These are phyloP conservation scores for Alfaro cultratus DNA, from an alignment of 2,797 vertebrate species.

Conservation along the genomic window DNA sequence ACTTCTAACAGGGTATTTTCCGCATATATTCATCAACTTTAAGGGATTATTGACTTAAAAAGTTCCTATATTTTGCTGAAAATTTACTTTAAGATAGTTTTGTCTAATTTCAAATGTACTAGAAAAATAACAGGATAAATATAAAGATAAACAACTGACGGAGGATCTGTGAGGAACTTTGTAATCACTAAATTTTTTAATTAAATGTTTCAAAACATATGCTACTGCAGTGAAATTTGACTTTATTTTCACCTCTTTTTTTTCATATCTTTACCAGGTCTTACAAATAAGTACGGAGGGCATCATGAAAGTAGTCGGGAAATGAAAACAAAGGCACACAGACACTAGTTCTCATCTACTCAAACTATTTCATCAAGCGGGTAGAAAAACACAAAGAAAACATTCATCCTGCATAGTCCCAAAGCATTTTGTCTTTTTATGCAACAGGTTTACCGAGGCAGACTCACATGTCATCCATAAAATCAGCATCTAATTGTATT, in stretches of 20 bases:
- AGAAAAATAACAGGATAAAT: background rate
- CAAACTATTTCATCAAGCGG: conserved; percentile 46
- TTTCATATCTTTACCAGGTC: background rate
- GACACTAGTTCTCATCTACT: conserved; percentile 32
- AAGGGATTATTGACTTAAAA: too few species aligned
- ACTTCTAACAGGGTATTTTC: too few species aligned
- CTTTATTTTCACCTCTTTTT: background rate
- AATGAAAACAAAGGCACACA: conserved; percentile 28
- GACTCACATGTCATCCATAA: conserved; percentile 37
- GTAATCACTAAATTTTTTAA: background rate
- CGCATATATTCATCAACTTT: too few species aligned
- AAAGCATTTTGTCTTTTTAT: conserved; percentile 62
- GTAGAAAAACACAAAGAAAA: conserved; percentile 61
- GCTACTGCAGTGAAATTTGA: background rate
- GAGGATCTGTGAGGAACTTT: background rate
- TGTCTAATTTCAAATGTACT: too few species aligned
- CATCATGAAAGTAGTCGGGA: conserved; percentile 38
- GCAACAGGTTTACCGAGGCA: conserved; percentile 49
- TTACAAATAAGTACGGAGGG: background rate
- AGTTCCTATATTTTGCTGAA: background rate
- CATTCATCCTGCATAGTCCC: conserved; percentile 73
- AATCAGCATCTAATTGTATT: conserved; percentile 32
- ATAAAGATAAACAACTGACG: background rate
- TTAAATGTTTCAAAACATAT: background rate
- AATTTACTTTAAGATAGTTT: background rate